Conservation (phyloP, 2,888 invertebrate genomes). For the Erebia ligea region DNA sequence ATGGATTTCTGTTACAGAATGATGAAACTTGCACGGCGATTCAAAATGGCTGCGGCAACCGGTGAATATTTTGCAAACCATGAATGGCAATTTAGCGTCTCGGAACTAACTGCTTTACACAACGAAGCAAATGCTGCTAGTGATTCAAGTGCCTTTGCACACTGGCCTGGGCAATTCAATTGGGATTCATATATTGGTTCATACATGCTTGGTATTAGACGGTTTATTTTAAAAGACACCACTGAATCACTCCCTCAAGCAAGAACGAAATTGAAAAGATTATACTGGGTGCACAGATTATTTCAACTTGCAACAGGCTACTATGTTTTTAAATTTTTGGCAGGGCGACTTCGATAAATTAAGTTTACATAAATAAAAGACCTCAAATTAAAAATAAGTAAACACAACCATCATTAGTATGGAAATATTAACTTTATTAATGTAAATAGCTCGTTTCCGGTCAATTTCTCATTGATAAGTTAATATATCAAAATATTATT, state of each 20-base stretch:
- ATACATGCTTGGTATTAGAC: conserved; percentile 92
- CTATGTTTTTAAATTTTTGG: conserved; percentile 75
- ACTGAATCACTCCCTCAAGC: conserved; percentile 85
- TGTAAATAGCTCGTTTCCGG: conserved; percentile 18
- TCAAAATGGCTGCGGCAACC: conserved; percentile 89
- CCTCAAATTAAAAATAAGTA: conserved; percentile 17
- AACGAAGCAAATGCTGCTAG: conserved; percentile 75
- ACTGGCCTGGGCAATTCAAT: conserved; percentile 84
- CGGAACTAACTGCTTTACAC: conserved; percentile 84
- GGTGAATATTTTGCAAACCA: conserved; percentile 93
- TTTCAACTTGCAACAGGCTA: conserved; percentile 85
- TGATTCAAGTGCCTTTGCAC: conserved; percentile 85
- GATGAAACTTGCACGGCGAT: conserved; percentile 91
- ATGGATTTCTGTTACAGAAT: conserved; percentile 82
- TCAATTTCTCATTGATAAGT: conserved; percentile 9
- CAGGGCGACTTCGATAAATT: conserved; percentile 67
- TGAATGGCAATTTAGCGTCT: conserved; percentile 91
- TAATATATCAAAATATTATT: neutral
- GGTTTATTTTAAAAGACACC: conserved; percentile 91
- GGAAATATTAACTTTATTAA: conserved; percentile 5
- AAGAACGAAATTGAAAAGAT: conserved; percentile 85
- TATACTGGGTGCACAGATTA: conserved; percentile 87
- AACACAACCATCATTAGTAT: neutral
- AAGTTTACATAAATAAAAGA: neutral
- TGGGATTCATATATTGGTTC: conserved; percentile 92